Conservation (phyloP, 1,140 invertebrate genomes). For the Drosophila pachea region DNA sequence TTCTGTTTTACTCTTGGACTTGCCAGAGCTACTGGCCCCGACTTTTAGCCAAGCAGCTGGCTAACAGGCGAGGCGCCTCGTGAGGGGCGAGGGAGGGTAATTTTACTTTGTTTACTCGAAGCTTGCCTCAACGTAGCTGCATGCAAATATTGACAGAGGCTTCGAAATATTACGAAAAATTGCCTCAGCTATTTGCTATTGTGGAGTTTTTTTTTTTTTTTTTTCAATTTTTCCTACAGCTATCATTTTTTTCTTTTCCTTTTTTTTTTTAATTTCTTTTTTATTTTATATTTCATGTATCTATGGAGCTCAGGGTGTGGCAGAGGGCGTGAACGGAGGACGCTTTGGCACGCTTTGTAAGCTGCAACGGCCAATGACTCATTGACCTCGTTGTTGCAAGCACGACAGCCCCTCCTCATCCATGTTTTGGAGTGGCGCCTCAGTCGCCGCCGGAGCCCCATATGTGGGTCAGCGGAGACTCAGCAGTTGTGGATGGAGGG, state of each 20-base stretch:
- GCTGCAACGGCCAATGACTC: conserved; percentile 64
- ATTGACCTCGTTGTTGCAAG: conserved; percentile 61
- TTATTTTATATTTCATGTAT: conserved; percentile 7
- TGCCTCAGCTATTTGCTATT: conserved; percentile 48
- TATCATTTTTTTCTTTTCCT: background rate
- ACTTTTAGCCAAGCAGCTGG: background rate
- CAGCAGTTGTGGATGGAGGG: background rate
- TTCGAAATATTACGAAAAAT: conserved; percentile 74
- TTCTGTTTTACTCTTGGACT: conserved; percentile 52
- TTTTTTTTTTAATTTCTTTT: conserved; percentile 28
- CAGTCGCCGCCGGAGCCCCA: conserved; percentile 1
- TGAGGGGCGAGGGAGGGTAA: background rate
- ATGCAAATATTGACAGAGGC: conserved; percentile 75
- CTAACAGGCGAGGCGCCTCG: background rate
- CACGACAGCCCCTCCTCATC: conserved; percentile 4
- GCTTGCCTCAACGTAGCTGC: conserved; percentile 47
- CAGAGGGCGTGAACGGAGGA: conserved; percentile 13
- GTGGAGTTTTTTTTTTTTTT: conserved; percentile 5
- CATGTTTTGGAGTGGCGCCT: conserved; percentile 21
- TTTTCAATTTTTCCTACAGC: conserved; percentile 28
- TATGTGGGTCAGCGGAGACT: conserved; percentile 61
- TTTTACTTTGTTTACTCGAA: conserved; percentile 34
- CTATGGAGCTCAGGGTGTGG: conserved; percentile 7
- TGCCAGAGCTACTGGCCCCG: conserved; percentile 4
- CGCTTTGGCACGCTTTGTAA: conserved; percentile 3